Percentiles rank a stretch among this genome's conserved stretches.
Conservation (phyloP, 2,113 vertebrate genomes). For the Phyllopteryx taeniolatus region DNA sequence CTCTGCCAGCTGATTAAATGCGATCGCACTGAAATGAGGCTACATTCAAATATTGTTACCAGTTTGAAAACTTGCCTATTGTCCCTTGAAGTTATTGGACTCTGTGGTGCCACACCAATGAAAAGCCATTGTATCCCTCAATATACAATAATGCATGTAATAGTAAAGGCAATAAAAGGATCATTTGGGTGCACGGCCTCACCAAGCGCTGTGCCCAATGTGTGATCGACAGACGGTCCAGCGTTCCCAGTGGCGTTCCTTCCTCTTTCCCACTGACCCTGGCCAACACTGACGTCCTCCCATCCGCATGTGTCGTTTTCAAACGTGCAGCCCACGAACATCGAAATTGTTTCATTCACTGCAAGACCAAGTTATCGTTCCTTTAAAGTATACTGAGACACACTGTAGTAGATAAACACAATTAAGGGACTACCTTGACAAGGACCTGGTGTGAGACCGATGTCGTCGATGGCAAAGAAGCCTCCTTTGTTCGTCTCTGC, state of each 20-base stretch:
- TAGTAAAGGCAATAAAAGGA: neutral
- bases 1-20: too few relatives aligned
- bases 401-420: neutral
- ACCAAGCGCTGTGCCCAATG: conserved; percentile 63
- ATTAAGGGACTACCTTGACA: conserved; percentile 59
- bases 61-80: too few relatives aligned
- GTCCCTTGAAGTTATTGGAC: neutral
- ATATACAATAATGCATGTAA: neutral
- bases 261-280: conserved; percentile 63
- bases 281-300: conserved; percentile 66
- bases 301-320: conserved; percentile 68
- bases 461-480: conserved; percentile 72
- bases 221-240: conserved; percentile 69
- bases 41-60: too few relatives aligned
- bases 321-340: conserved; percentile 67
- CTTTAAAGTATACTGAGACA: neutral
- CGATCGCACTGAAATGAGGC: too few relatives aligned
- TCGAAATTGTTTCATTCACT: neutral
- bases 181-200: conserved; percentile 6
- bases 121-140: neutral
- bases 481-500: conserved; percentile 51
- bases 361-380: neutral
- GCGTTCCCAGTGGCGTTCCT: conserved; percentile 47
- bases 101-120: neutral
- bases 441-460: conserved; percentile 58